Base-by-base conservation (phyloP, 2,113 vertebrate genomes). In the Macaca nemestrina region DNA sequence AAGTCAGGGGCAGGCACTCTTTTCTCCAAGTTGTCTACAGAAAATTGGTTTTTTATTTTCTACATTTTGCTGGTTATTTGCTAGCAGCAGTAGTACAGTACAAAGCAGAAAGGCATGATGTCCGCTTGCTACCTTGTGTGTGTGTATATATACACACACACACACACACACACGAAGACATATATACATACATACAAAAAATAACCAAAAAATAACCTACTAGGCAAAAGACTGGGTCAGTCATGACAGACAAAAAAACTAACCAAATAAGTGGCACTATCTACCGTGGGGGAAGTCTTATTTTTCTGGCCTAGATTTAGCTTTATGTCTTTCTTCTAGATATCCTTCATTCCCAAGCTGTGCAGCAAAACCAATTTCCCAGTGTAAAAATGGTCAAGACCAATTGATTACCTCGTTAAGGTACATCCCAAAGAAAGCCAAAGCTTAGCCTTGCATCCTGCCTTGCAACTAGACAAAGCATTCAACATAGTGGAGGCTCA, bases 21-120 rank as follows among this genome's bases (percentile, higher is more conserved):
- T 83, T 78, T 94, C 52, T 96, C 79, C 68, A 92, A 92, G 87
- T 91, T 90, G 72, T 92, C 73, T 90, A 96, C 6, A 82, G 50
- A 97, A 95, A 92, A 88, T 86, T 80, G 72, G 45, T 87, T 86
- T 94, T 89, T 70, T 16, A 87, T 73, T 96, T 97, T 90, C 85
- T 94, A 96, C 78, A 93, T 97, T 97, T 97, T 98, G 94, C 96
- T 98, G 93, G 95, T 98, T 96, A 87, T 93, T 97, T 92, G 75
- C 95, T 98, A 98, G 97, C 96, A 98, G 96, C 95, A 92, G 35
- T 94, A 97, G 76, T 98, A 96, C 12, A 91, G 97, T 98, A 95
- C 89, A 87, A 94, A 97, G 94, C 94, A 98, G 96, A 98, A 97
- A 98, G 97, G 89, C 94, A 94, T 94, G 78, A 72, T 95, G 50